phyloP scores from a whole-genome alignment of 2,888 invertebrate genomes.

The Clistopyga incitator region DNA sequence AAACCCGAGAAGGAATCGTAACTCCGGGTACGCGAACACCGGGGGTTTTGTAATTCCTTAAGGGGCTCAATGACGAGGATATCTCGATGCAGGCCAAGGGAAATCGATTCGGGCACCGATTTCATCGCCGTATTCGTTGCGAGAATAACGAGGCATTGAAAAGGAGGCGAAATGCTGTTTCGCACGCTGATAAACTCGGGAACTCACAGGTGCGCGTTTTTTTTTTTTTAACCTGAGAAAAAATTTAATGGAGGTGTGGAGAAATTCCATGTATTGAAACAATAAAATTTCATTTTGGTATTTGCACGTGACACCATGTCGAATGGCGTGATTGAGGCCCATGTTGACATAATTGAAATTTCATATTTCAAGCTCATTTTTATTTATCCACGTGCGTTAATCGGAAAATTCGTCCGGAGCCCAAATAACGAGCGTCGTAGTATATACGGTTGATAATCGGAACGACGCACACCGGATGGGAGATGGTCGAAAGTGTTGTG shows the following conservation, averaged over 20 bases:
- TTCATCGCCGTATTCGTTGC: slow-evolving; percentile 73
- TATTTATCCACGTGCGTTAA: no score
- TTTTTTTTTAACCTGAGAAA: slow-evolving; percentile 41
- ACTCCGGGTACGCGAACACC: not conserved
- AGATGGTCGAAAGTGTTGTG: slow-evolving; percentile 16
- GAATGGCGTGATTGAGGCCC: no score
- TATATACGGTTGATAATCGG: slow-evolving; percentile 21
- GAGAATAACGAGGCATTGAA: slow-evolving; percentile 27
- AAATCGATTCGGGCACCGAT: slow-evolving; percentile 66
- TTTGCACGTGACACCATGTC: no score
- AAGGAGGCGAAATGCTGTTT: slow-evolving; percentile 21
- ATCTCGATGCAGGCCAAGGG: slow-evolving; percentile 58
- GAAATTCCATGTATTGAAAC: no score
- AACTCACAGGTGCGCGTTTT: slow-evolving; percentile 62
- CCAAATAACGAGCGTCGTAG: no score
- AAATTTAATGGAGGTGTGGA: slow-evolving; percentile 40
- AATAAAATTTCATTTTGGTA: no score
- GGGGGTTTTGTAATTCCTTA: slow-evolving; percentile 16
- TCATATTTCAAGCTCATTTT: no score
- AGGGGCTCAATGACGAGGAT: slow-evolving; percentile 35
- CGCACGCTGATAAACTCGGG: slow-evolving; percentile 61
- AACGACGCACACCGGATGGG: slow-evolving; percentile 20
- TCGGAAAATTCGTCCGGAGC: no score
- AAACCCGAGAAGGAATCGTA: not conserved
- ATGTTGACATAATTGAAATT: no score